phyloP scores from a whole-genome alignment of 1,140 invertebrate genomes.

The Antheraea pernyi region DNA sequence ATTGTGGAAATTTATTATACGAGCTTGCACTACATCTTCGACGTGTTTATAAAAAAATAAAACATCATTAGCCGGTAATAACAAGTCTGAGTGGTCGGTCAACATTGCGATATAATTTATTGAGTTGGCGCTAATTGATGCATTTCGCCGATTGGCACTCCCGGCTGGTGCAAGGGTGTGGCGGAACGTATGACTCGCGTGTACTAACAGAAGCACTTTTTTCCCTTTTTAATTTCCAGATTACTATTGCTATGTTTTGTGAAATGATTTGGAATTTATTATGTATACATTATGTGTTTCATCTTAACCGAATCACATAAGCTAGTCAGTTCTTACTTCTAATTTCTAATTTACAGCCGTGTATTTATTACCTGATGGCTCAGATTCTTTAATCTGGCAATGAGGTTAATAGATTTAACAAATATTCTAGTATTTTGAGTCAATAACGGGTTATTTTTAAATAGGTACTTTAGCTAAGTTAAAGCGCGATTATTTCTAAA shows the following conservation, averaged over 20 bases:
- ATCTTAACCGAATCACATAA: too few species aligned
- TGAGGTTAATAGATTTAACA: too few species aligned
- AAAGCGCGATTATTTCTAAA: too few species aligned
- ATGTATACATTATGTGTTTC: too few species aligned
- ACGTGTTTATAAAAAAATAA: not conserved
- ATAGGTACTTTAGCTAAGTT: too few species aligned
- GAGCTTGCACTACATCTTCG: not conserved
- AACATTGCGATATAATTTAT: constrained; percentile 10
- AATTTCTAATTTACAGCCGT: too few species aligned
- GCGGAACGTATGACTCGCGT: constrained; percentile 11
- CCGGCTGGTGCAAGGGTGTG: constrained; percentile 14
- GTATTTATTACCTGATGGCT: too few species aligned
- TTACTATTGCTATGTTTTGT: not conserved
- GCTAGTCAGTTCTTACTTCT: too few species aligned
- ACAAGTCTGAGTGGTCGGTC: not conserved
- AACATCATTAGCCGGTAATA: not conserved
- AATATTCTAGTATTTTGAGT: too few species aligned
- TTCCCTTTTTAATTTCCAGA: constrained; percentile 11
- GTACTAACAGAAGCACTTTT: constrained; percentile 1
- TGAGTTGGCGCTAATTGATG: constrained; percentile 27
- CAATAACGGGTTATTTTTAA: too few species aligned
- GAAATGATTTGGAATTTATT: not conserved
- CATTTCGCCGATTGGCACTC: constrained; percentile 25
- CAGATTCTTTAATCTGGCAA: too few species aligned
- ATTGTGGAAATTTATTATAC: too few species aligned